Evolutionary conservation across 2,113 vertebrate genomes (phyloP).

Genomic region (Capreolus pygargus): DNA sequence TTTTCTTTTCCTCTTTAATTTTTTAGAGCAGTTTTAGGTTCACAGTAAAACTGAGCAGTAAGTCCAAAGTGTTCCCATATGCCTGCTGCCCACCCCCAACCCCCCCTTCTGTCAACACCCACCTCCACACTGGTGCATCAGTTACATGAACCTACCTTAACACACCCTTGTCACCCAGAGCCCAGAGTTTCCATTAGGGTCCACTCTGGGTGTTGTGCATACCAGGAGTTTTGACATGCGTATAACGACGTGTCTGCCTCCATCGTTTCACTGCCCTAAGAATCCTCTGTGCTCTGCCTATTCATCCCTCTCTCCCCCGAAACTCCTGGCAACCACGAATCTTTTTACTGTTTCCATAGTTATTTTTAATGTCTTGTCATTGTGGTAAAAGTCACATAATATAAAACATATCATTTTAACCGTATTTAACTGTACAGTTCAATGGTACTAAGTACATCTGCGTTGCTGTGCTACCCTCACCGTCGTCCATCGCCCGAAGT

Average conservation of each 20-base stretch:
- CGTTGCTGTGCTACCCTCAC: rapidly evolving
- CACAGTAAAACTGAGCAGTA: not conserved
- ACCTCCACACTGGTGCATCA: not conserved
- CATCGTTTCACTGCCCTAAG: not conserved
- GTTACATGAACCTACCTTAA: not conserved
- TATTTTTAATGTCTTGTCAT: not conserved
- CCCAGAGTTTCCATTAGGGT: not conserved
- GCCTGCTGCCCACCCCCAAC: not conserved
- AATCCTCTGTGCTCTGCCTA: not conserved
- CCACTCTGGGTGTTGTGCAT: not conserved
- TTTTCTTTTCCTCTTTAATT: not conserved
- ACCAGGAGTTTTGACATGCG: not conserved
- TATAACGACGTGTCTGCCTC: not conserved
- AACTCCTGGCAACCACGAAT: not conserved
- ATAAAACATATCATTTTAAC: not conserved
- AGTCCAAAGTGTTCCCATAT: not conserved
- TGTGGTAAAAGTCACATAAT: not conserved
- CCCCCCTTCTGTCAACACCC: not conserved
- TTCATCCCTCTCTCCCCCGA: not conserved
- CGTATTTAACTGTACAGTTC: not conserved
- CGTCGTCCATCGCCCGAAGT: not conserved
- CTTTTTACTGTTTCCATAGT: not conserved
- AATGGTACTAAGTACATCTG: not conserved
- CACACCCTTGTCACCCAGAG: not conserved
- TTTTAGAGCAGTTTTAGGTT: not conserved